Evolutionary conservation across 1,140 invertebrate species (phyloP).

Genomic region (Heliconius congener): DNA sequence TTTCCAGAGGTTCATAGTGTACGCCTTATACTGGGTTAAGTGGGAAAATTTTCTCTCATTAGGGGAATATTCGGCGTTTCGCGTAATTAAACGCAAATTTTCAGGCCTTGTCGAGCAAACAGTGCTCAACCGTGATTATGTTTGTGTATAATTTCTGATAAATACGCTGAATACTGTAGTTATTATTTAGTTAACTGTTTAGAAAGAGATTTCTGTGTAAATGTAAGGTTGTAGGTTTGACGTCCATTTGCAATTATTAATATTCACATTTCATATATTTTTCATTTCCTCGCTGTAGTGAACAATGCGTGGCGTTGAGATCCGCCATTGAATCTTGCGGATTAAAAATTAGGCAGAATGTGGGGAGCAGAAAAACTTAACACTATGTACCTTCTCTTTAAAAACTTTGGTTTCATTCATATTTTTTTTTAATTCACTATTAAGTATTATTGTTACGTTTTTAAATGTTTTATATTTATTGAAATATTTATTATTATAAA

Average conservation of each 20-base stretch:
- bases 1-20: slow-evolving; percentile 34
- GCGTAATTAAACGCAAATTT: slow-evolving; percentile 47
- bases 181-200: neutral
- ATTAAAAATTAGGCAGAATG: neutral
- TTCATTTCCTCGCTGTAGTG: neutral
- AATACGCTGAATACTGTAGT: neutral
- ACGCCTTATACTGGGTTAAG: slow-evolving; percentile 38
- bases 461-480: no score
- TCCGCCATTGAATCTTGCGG: no score
- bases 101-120: slow-evolving; percentile 30
- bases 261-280: neutral
- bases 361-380: neutral
- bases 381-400: no score
- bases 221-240: no score
- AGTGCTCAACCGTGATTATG: slow-evolving; percentile 7
- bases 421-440: no score
- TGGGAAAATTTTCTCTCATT: slow-evolving; percentile 45
- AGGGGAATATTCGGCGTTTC: slow-evolving; percentile 43
- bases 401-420: no score
- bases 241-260: neutral
- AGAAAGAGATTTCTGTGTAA: neutral
- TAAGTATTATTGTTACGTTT: no score
- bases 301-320: no score
- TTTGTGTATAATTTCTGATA: neutral
- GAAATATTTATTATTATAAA: no score